A percentile compares a stretch with the other conserved stretches of the same genome.
Evolutionary conservation across 2,797 vertebrate genomes (phyloP).

Genomic region (Esox lucius): DNA sequence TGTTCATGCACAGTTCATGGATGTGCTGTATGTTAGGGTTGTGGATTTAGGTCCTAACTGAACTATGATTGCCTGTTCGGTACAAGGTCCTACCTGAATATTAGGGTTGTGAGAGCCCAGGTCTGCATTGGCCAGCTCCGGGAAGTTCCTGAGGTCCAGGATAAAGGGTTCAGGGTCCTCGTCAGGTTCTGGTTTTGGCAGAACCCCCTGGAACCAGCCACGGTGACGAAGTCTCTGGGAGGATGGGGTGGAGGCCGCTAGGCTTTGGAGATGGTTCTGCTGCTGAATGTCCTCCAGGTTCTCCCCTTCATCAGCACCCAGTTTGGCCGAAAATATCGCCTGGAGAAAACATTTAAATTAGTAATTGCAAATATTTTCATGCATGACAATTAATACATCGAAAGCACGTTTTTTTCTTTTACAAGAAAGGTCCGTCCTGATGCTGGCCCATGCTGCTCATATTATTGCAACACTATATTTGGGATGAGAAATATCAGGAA

Average conservation of each 20-base stretch:
- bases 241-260: slow-evolving; percentile 51
- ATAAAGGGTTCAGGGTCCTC: slow-evolving; percentile 74
- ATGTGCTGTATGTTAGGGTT: too few relatives aligned
- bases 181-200: slow-evolving; percentile 36
- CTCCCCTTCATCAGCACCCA: slow-evolving; percentile 29
- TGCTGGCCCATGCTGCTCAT: neutral
- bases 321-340: slow-evolving; percentile 51
- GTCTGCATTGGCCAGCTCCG: slow-evolving; percentile 78
- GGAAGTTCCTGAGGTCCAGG: slow-evolving; percentile 83
- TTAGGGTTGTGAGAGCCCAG: slow-evolving; percentile 83
- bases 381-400: neutral
- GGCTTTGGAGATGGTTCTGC: slow-evolving; percentile 63
- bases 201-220: slow-evolving; percentile 37
- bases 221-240: slow-evolving; percentile 55
- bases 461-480: neutral
- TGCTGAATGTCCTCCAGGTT: slow-evolving; percentile 48
- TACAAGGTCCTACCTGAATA: slow-evolving; percentile 77
- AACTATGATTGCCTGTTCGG: neutral
- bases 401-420: neutral
- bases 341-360: slow-evolving; percentile 40
- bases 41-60: neutral
- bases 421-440: neutral
- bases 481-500: neutral
- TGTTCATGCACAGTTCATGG: too few relatives aligned
- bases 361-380: neutral